Conservation (phyloP, 30 jellyfish, hydroid and myxozoan genomes). For the Hydractinia symbiolongicarpus region DNA sequence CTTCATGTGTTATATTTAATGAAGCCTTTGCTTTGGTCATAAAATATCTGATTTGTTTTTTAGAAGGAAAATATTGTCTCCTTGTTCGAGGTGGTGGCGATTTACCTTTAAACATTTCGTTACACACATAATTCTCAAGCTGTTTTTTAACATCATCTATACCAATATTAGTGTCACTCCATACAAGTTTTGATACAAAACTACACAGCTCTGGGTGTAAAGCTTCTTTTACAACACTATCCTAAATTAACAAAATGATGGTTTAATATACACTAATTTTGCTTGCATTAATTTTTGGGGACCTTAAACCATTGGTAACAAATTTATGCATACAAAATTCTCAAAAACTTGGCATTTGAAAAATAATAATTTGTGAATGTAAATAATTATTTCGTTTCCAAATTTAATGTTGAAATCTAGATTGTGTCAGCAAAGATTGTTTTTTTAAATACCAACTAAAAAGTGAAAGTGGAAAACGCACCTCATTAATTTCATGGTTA, state of each 20-base stretch:
- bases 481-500: constrained; percentile 40
- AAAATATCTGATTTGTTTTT: constrained; percentile 28
- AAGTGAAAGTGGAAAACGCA: background rate
- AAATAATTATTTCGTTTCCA: background rate
- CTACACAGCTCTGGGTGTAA: constrained; percentile 32
- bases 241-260: background rate
- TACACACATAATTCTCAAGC: constrained; percentile 18
- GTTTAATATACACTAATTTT: too few relatives aligned
- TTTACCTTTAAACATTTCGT: constrained; percentile 35
- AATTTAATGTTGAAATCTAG: background rate
- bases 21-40: constrained; percentile 35
- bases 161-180: constrained; percentile 23
- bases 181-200: constrained; percentile 26
- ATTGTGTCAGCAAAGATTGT: background rate
- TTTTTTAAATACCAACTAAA: background rate
- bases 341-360: background rate
- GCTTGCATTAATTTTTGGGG: too few relatives aligned
- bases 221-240: constrained; percentile 34
- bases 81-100: constrained; percentile 37
- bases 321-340: too few relatives aligned
- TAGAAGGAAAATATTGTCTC: constrained; percentile 36
- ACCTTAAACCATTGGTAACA: too few relatives aligned
- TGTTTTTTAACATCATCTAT: constrained; percentile 25
- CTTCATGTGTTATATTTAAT: constrained; percentile 22
- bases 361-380: background rate